phyloP scores from a whole-genome alignment of 2,797 vertebrate genomes.

The Macroramphosus scolopax region DNA sequence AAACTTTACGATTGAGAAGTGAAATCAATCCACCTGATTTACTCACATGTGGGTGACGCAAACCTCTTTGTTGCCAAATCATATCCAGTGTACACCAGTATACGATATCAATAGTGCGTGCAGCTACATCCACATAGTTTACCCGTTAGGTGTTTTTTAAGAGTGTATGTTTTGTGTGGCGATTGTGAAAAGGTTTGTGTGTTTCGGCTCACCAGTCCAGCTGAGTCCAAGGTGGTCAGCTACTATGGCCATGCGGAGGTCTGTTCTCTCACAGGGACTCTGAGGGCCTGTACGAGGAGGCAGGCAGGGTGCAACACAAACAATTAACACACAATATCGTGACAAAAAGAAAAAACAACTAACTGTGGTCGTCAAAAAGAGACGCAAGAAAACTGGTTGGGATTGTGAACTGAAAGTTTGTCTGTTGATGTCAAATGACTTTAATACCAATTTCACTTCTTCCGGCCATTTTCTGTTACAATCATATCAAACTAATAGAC shows the following conservation, averaged over 20 bases:
- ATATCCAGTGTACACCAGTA: neutral
- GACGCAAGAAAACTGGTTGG: conserved; percentile 16
- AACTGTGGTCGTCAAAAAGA: conserved; percentile 11
- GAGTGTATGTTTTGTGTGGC: no score
- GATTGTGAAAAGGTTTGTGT: neutral
- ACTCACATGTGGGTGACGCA: neutral
- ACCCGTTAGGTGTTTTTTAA: no score
- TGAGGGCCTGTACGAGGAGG: conserved; percentile 87
- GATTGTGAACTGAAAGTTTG: conserved; percentile 60
- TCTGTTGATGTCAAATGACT: conserved; percentile 22
- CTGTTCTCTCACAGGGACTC: conserved; percentile 98
- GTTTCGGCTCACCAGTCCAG: conserved; percentile 90
- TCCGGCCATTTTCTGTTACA: conserved; percentile 1
- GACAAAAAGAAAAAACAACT: conserved; percentile 15
- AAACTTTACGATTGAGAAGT: no score
- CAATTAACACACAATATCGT: conserved; percentile 22
- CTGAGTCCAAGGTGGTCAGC: conserved; percentile 99
- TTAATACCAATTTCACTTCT: neutral
- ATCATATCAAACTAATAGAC: conserved; percentile 27
- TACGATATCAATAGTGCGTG: neutral
- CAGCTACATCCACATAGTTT: no score
- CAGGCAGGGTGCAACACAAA: conserved; percentile 32
- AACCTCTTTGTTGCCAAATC: neutral
- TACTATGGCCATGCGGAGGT: conserved; percentile 99
- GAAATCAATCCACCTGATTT: conserved; percentile 20